Base-by-base conservation (phyloP, 2,797 vertebrate species). In the Argya squamiceps region DNA sequence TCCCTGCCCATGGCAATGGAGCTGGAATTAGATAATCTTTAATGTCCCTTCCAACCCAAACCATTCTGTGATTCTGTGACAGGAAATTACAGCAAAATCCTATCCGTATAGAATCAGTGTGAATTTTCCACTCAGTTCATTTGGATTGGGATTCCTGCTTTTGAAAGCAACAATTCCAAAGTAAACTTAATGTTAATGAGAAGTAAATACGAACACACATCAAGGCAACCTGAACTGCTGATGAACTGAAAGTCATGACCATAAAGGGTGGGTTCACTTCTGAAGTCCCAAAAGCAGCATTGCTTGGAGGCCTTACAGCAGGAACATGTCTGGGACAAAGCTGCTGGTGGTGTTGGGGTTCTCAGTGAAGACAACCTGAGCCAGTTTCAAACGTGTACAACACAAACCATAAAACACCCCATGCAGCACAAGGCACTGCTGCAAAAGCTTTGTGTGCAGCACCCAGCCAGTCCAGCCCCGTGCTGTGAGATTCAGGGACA, bases 301-400 rank as follows among this genome's bases (percentile, higher is more conserved):
- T 73, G 37, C 58, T 36, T 65, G 64, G 20, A 89, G 65, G 13
- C 21, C 62, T 63, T 36, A 18, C 11, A 60, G 41, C 6, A 53
- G 49, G 11, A 77, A 21, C 12, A 8, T 2, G 21, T 9, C 49
- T 1, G 2, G n/a, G 46, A 58, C 2, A 1, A 75, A 64, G 44
- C 64, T 79, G 47, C 27, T 63, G 34, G 4, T 3, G 0, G 27
- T 15, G 19, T 32, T 24, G 10, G 30, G 11, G 32, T 16, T 92
- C 44, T 41, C 84, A 5, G 13, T 6, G 63, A 84, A 81, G 44
- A 60, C 34, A 63, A 24, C 32, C 27, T 21, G 52, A 79, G 10
- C 15, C 0, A 0, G 26, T 62, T 74, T 56, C 56, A 53, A n/a
- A 37, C 0, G 0, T 26, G 15, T 15, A 12, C 36, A 34, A 17